Conservation (phyloP, 2,888 invertebrate genomes). For the Pheosia tremula region DNA sequence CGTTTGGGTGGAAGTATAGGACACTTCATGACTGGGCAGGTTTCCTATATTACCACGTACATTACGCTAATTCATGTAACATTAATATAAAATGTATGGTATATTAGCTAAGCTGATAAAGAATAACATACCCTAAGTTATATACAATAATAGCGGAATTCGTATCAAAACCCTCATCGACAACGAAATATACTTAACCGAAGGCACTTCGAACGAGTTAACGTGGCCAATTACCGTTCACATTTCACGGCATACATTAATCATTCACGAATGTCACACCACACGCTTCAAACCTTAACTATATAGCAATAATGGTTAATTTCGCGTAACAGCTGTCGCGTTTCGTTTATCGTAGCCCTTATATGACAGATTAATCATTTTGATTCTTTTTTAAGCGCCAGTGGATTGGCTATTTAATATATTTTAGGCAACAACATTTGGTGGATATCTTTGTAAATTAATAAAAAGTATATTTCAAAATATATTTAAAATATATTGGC, state of each 20-base stretch:
- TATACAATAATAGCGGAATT: constrained; percentile 1
- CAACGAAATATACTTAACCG: constrained; percentile 26
- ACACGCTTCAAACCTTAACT: constrained; percentile 19
- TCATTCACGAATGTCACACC: constrained; percentile 26
- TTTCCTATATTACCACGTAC: too few relatives aligned
- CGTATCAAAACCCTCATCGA: constrained; percentile 17
- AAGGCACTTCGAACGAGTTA: constrained; percentile 31
- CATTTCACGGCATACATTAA: constrained; percentile 32
- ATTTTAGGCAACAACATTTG: neutral
- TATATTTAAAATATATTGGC: too few relatives aligned
- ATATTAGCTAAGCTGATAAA: neutral
- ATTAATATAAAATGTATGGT: too few relatives aligned
- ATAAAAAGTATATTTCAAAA: constrained; percentile 8
- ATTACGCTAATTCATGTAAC: too few relatives aligned
- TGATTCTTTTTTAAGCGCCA: constrained; percentile 9
- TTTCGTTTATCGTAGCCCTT: constrained; percentile 30
- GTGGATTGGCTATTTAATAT: neutral
- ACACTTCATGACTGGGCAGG: too few relatives aligned
- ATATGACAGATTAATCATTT: constrained; percentile 40
- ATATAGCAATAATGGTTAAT: constrained; percentile 19
- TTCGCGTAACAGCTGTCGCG: constrained; percentile 18
- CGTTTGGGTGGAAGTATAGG: too few relatives aligned
- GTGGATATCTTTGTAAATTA: neutral
- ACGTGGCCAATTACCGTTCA: constrained; percentile 32
- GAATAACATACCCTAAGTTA: constrained; percentile 8